A percentile compares a stretch with the other conserved stretches of the same genome.
Conservation (phyloP, 1,140 invertebrate species). For the Limonius californicus region DNA sequence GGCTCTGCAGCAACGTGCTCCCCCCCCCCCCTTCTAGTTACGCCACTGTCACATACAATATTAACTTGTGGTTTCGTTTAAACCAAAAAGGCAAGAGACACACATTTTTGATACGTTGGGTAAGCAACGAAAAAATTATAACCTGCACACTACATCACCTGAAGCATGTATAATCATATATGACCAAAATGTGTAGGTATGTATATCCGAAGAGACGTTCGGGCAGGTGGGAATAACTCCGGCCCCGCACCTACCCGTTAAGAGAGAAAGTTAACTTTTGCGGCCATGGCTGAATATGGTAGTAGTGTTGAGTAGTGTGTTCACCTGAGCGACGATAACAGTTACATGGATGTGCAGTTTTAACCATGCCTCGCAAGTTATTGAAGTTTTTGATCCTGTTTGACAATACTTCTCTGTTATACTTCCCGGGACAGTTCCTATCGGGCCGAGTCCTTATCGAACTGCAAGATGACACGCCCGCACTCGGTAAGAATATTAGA, state of each 20-base stretch:
- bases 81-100: too few relatives aligned
- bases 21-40: too few relatives aligned
- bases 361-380: constrained; percentile 77
- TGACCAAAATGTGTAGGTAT: too few relatives aligned
- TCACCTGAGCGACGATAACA: constrained; percentile 13
- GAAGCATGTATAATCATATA: too few relatives aligned
- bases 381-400: constrained; percentile 91
- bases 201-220: too few relatives aligned
- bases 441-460: constrained; percentile 88
- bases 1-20: too few relatives aligned
- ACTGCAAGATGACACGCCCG: constrained; percentile 86
- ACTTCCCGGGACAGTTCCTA: constrained; percentile 89
- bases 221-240: constrained; percentile 24
- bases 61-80: too few relatives aligned
- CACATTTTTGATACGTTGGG: too few relatives aligned
- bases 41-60: too few relatives aligned
- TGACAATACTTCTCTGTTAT: constrained; percentile 88
- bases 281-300: constrained; percentile 24
- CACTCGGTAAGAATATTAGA: constrained; percentile 61
- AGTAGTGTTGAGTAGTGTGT: constrained; percentile 19
- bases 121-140: too few relatives aligned
- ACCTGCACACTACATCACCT: too few relatives aligned
- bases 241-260: background rate
- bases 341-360: background rate
- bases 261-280: constrained; percentile 17